Evolutionary conservation across 2,797 vertebrate species (phyloP), one percentile per base, ranked within the genome.

Genomic region (Mycteria americana): DNA sequence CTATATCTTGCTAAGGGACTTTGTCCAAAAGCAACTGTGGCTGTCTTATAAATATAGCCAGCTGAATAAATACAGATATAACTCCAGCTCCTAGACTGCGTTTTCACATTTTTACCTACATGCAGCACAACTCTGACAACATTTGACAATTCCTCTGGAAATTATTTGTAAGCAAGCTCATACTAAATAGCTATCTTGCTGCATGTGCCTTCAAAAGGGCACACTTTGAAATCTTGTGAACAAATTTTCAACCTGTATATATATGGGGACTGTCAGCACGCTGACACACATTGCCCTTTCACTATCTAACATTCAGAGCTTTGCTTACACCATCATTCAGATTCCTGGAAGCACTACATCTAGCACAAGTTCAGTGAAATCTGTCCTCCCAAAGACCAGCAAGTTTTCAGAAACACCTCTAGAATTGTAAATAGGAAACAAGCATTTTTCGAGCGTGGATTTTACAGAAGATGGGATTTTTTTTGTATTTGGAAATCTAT

Each of bases 21-120:
- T 89, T 24, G 65, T 84, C 81, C 78, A 56, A 75, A 81, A 97
- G 82, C 59, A 96, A 64, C 35, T 81, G 56, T 68, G 13, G 48
- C 57, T 45, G 28, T 90, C 82, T 67, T 68, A 46, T 91, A 93
- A 84, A 93, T 41, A 78, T 0, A 95, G 88, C 51, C 78, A 92
- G 89, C 59, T 88, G 75, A 85, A 87, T 78, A 95, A 85, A 85
- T 73, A 68, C 4, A 19, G 62, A 78, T 76, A 65, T 48, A 93
- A 79, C 37, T 85, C 41, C 92, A 94, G 79, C 53, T 82, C 57
- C 64, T 89, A 95, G 39, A 79, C n/a, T 74, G 87, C 3, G 0
- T 93, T 93, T 96, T 82, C 80, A 96, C 79, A 67, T 89, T 94
- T 93, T 94, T 62, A 80, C 54, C 85, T 59, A 91, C 91, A 92